These are phyloP conservation scores for Propithecus perrieri DNA, from an alignment of 2,797 vertebrate species.

Conservation along the genomic window DNA sequence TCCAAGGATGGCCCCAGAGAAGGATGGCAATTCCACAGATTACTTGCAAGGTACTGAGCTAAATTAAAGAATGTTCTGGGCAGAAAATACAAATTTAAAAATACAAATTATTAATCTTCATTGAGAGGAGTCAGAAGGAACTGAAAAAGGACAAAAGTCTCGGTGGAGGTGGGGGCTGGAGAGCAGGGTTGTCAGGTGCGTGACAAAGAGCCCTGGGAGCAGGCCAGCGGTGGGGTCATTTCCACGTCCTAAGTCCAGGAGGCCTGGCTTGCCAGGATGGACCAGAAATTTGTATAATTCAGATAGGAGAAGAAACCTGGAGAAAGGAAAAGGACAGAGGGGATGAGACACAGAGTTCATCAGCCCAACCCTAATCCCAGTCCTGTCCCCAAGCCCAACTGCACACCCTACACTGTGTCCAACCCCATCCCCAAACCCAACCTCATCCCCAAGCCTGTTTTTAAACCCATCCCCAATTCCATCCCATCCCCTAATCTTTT, in stretches of 20 bases:
- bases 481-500: too few relatives aligned
- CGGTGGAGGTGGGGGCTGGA: not conserved
- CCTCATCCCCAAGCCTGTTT: not conserved
- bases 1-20: not conserved
- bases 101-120: not conserved
- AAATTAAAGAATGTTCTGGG: not conserved
- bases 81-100: slow-evolving; percentile 10
- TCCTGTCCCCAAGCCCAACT: not conserved
- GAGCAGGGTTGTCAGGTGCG: not conserved
- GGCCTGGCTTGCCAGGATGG: not conserved
- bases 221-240: not conserved
- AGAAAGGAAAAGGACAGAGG: not conserved
- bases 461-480: not conserved
- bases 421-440: not conserved
- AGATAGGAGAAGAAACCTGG: slow-evolving; percentile 69
- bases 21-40: not conserved
- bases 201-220: not conserved
- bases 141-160: not conserved
- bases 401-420: not conserved
- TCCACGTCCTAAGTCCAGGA: not conserved
- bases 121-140: not conserved
- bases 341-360: not conserved
- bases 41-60: not conserved
- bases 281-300: slow-evolving; percentile 75
- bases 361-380: too few relatives aligned